These are phyloP conservation scores for Thymallus thymallus DNA, from an alignment of 2,113 vertebrate species.

Conservation along the genomic window DNA sequence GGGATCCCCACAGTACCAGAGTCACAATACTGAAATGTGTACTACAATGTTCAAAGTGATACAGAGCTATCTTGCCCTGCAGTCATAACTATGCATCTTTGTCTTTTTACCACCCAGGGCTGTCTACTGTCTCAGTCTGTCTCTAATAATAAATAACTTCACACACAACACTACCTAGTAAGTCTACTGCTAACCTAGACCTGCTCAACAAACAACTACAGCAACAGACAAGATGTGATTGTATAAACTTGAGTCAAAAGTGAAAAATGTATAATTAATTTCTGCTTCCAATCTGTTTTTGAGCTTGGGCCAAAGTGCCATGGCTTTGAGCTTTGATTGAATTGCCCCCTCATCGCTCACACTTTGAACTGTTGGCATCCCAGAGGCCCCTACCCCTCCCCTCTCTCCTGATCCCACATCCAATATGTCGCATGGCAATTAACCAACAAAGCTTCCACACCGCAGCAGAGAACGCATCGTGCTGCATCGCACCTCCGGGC, in stretches of 20 bases:
- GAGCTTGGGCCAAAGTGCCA: slow-evolving; percentile 47
- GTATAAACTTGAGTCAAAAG: neutral
- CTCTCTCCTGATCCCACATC: slow-evolving; percentile 10
- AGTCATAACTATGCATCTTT: too few species aligned
- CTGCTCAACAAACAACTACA: neutral
- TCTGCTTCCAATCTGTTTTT: slow-evolving; percentile 53
- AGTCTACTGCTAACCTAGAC: neutral
- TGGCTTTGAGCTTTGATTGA: slow-evolving; percentile 58
- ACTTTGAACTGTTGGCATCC: slow-evolving; percentile 55
- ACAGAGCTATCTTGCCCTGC: too few species aligned
- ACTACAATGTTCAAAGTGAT: too few species aligned
- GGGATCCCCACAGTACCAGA: neutral
- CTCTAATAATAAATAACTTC: neutral
- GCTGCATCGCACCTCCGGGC: slow-evolving; percentile 15
- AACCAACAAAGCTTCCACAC: slow-evolving; percentile 37
- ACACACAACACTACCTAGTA: neutral
- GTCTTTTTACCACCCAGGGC: neutral
- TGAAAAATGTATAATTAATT: slow-evolving; percentile 44
- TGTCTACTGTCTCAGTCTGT: slow-evolving; percentile 1
- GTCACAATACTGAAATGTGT: too few species aligned
- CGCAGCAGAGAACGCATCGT: neutral
- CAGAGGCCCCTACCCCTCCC: slow-evolving; percentile 33
- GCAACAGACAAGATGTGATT: neutral
- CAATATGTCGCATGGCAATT: slow-evolving; percentile 55
- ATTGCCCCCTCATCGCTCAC: slow-evolving; percentile 34